phyloP scores from a whole-genome alignment of 2,888 invertebrate species.

The Eremobia ochroleuca region DNA sequence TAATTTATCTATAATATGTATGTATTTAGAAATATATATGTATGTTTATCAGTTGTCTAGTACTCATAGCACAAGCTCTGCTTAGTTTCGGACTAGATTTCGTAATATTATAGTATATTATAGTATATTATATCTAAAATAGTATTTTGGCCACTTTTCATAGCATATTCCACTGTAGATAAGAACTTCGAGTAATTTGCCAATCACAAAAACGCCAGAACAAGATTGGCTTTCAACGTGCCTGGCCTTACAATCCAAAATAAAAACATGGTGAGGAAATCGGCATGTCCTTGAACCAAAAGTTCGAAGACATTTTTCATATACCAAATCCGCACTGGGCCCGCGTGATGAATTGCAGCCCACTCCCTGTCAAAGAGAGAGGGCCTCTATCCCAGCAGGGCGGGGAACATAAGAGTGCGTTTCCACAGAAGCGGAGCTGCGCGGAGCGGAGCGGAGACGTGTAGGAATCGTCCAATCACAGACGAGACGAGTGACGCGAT shows the following conservation, averaged over 20 bases:
- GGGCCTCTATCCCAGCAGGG: neutral
- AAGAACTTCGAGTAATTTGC: neutral
- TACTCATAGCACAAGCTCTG: too few species aligned
- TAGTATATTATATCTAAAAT: too few species aligned
- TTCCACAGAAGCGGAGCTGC: too few species aligned
- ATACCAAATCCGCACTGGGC: neutral
- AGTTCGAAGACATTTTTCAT: neutral
- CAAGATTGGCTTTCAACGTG: neutral
- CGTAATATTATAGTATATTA: too few species aligned
- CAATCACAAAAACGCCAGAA: neutral
- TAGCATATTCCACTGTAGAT: neutral
- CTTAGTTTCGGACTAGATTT: too few species aligned
- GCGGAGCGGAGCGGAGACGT: too few species aligned
- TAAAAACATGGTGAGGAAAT: neutral
- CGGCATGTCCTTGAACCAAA: neutral
- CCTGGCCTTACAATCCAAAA: neutral
- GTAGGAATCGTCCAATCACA: too few species aligned
- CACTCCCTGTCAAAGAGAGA: neutral
- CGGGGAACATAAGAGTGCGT: too few species aligned
- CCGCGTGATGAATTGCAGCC: neutral
- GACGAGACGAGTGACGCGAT: too few species aligned
- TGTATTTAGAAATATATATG: too few species aligned
- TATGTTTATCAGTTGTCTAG: too few species aligned
- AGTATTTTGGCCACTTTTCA: neutral
- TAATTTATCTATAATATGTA: too few species aligned